phyloP scores from a whole-genome alignment of 2,797 vertebrate genomes.

The Naso thynnoides region DNA sequence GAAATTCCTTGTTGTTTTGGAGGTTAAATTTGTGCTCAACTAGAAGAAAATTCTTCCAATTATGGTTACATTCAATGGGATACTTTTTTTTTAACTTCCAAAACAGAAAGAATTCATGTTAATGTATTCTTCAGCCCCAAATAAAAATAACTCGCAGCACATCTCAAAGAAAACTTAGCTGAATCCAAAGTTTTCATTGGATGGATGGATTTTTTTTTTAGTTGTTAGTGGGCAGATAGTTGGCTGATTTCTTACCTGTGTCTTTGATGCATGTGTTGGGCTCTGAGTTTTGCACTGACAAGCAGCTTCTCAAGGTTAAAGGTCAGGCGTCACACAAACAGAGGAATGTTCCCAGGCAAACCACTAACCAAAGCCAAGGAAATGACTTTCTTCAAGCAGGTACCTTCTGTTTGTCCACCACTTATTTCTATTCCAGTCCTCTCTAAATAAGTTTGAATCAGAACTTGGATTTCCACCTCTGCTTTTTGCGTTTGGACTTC shows the following conservation, averaged over 20 bases:
- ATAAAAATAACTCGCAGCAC: neutral
- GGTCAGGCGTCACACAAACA: conserved; percentile 4
- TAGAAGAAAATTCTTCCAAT: neutral
- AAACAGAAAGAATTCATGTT: neutral
- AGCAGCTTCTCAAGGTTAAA: conserved; percentile 12
- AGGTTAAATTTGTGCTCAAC: neutral
- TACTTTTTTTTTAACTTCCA: neutral
- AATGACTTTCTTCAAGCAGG: neutral
- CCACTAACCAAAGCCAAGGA: neutral
- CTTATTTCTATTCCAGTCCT: neutral
- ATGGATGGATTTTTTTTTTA: neutral
- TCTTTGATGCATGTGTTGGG: neutral
- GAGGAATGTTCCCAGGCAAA: neutral
- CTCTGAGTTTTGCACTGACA: neutral
- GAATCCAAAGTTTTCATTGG: neutral
- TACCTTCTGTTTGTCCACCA: neutral
- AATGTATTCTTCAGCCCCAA: neutral
- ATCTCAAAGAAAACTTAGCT: neutral
- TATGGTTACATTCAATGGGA: neutral
- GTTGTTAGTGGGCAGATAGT: neutral
- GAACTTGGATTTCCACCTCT: neutral
- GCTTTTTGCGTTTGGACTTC: neutral
- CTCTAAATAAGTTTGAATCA: neutral
- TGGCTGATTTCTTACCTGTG: conserved; percentile 47
- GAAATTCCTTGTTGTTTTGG: neutral